Evolutionary conservation across 2,113 vertebrate genomes (phyloP), one percentile per base, ranked within the genome.

Genomic region (Sciurus niger): DNA sequence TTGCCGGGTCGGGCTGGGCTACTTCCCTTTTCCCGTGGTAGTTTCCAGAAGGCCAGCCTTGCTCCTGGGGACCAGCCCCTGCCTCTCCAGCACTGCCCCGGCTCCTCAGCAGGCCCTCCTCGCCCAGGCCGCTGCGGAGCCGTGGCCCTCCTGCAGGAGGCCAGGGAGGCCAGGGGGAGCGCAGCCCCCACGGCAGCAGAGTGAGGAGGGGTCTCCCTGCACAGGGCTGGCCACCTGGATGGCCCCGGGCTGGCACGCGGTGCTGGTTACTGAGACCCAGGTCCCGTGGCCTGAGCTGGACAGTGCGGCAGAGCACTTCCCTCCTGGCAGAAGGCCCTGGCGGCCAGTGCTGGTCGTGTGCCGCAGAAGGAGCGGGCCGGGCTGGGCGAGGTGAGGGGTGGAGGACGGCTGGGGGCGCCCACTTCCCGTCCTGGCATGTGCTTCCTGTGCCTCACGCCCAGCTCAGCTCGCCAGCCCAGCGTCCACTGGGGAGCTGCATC

Each of bases 51-150:
- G n/a, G 65, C 40, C 8, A 0, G 46, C 43, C 89, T 87, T 17
- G 48, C 93, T 95, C 89, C 84, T 86, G 76, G 89, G 92, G 85
- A 91, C 91, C 34, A 2, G 40, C 60, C 58, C 84, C 94, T 32
- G 17, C 55, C 58, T 77, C 46, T 40, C 9, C 1, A 11, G 63
- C 16, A 13, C 12, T n/a, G 65, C 3, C 0, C 40, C 13, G 48
- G 65, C 40, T 32, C 85, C 28, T 32, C 53, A 17, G 65, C 60
- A 73, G 51, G 30, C 78, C 24, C 16, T 63, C 76, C 28, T 85
- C 51, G 14, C n/a, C 77, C 30, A 46, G 73, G 37, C 73, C n/a
- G 20, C n/a, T 0, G 5, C 2, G 40, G 40, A 32, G 63, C 24
- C 20, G 7, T 13, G 18, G 12, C 24, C 24, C 51, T 91, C 70